Evolutionary conservation across 2,113 vertebrate genomes (phyloP).

Genomic region (Morone saxatilis): DNA sequence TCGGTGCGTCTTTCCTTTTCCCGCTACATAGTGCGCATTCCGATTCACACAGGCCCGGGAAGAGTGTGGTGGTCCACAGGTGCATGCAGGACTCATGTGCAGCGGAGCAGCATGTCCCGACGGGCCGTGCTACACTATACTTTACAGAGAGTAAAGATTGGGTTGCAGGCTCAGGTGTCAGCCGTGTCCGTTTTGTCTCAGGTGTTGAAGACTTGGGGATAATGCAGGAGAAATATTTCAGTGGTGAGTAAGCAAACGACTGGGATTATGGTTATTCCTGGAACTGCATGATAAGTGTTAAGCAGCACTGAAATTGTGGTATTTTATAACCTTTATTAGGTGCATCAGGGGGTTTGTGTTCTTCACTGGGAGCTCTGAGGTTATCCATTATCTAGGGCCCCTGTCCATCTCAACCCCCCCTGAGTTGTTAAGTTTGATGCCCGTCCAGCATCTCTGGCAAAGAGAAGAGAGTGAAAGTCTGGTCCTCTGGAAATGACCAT

Average conservation of each 20-base stretch:
- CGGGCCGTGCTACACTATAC: conserved; percentile 8
- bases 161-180: conserved; percentile 25
- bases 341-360: not conserved
- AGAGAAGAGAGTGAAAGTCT: not conserved
- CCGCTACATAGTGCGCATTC: conserved; percentile 48
- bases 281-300: conserved; percentile 1
- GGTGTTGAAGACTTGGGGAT: not conserved
- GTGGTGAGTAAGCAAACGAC: conserved; percentile 37
- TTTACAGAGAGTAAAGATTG: conserved; percentile 2
- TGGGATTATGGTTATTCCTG: not conserved
- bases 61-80: conserved; percentile 64
- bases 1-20: conserved; percentile 2
- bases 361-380: not conserved
- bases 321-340: not conserved
- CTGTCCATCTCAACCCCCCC: not conserved
- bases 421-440: not conserved
- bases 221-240: not conserved
- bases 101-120: conserved; percentile 28
- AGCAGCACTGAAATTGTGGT: not conserved
- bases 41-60: conserved; percentile 45
- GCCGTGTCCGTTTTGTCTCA: conserved; percentile 18
- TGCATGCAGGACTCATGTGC: conserved; percentile 42
- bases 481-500: not conserved
- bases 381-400: too few species aligned
- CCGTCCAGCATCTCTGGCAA: not conserved